A percentile compares a stretch with the other conserved stretches of the same genome.
Conservation (phyloP, 2,113 vertebrate genomes). For the Coracopsis vasa region DNA sequence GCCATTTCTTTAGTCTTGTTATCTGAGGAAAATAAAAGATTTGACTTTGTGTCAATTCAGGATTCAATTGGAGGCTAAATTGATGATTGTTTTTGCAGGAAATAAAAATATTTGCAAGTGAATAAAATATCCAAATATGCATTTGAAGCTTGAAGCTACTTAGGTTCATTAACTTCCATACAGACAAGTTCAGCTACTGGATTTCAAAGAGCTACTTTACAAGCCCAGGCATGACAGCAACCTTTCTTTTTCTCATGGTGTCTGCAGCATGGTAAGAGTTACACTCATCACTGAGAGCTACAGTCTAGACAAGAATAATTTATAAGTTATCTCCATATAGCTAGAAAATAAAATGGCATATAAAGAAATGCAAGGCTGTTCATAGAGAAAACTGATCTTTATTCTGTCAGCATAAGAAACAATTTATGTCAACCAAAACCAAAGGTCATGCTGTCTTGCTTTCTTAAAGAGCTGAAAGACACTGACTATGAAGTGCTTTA, state of each 20-base stretch:
- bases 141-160: background rate
- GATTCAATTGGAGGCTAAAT: background rate
- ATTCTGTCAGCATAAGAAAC: background rate
- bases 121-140: background rate
- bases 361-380: background rate
- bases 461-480: background rate
- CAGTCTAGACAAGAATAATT: background rate
- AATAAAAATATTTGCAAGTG: background rate
- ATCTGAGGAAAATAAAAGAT: background rate
- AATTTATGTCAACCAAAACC: background rate
- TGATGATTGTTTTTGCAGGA: background rate
- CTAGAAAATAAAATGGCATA: background rate
- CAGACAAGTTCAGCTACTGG: background rate
- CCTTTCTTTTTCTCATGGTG: background rate
- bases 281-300: background rate
- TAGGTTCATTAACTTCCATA: background rate
- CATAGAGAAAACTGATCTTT: background rate
- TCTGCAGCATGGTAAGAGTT: background rate
- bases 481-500: background rate
- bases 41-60: background rate
- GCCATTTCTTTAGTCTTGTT: background rate
- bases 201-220: constrained; percentile 13
- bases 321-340: background rate
- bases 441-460: background rate
- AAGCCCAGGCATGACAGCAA: background rate